These are phyloP conservation scores for Sebastes variabilis DNA, from an alignment of 2,797 vertebrate genomes.

Conservation along the genomic window DNA sequence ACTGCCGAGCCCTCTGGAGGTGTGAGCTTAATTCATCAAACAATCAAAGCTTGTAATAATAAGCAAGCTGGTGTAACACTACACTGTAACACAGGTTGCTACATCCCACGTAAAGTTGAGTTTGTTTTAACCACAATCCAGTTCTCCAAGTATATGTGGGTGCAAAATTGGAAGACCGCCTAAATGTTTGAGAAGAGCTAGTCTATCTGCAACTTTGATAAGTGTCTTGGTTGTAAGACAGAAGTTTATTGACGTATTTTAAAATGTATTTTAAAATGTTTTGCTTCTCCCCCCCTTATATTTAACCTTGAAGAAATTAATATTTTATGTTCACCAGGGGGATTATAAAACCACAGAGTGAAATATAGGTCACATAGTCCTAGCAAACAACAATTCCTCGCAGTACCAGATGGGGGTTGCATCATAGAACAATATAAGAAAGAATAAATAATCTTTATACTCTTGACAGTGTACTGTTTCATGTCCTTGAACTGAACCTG, in stretches of 20 bases:
- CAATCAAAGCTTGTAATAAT: neutral
- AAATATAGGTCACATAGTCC: neutral
- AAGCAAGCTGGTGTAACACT: neutral
- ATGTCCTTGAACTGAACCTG: neutral
- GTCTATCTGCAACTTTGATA: neutral
- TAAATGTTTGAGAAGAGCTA: too few species aligned
- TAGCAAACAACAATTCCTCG: neutral
- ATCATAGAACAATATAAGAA: neutral
- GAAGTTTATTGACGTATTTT: fast-evolving
- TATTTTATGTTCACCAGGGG: neutral
- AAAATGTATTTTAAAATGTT: neutral
- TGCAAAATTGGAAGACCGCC: too few species aligned
- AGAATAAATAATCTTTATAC: neutral
- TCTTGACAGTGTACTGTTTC: neutral
- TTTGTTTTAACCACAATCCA: neutral
- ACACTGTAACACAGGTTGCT: neutral
- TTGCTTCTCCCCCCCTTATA: neutral
- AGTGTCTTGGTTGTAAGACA: neutral
- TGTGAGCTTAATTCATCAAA: neutral
- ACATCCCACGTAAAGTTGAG: neutral
- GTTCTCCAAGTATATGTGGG: neutral
- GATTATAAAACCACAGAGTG: neutral
- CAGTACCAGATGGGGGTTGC: neutral
- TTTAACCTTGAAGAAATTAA: neutral
- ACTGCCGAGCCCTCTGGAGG: neutral